Base-by-base conservation (phyloP, 1,140 invertebrate species). In the Drosophila tsacasi region DNA sequence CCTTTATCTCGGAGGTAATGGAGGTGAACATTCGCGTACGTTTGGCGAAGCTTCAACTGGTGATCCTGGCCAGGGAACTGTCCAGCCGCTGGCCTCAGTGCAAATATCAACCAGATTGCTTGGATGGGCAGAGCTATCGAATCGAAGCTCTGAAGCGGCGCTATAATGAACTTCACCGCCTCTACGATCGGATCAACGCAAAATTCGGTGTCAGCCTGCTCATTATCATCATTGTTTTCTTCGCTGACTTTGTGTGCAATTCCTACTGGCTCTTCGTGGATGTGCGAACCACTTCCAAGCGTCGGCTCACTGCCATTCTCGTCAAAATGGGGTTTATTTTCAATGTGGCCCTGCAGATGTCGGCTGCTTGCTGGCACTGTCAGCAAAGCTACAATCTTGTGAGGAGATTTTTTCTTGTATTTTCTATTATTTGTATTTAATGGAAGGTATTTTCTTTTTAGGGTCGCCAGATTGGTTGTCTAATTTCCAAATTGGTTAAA, bases 401-500 rank as follows among this genome's bases (percentile, higher is more conserved):
- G 49, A 84, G 84, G 15, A 35, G 0, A 3, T 21, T 13, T 9
- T 1, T 2, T 2, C 5, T 25, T n/a, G n/a, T 8, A 21, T 7
- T 9, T 40, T 25, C 12, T 15, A 0, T 19, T 6, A 12, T 4
- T 17, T 23, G 13, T 17, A 13, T 23, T 59, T 27, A 30, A 32
- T 5, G 0, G 0, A 7, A 25, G 1, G 0, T 0, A 9, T 35
- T 3, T 7, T 15, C 15, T 64, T 83, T 83, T 5, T 23, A 92
- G 91, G 86, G 91, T 50, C 86, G 90, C 1, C 79, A 92, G 21
- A 92, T 92, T 10, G 91, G 91, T 5, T 92, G 91, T 37, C 71
- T 92, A 0, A 85, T 92, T 10, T 87, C 79, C 2, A 92, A 92
- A 39, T 50, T 92, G 68, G 71, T 78, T 0, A 92, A 91, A 21